These are phyloP conservation scores for Volucella zonaria DNA, from an alignment of 2,888 invertebrate genomes.

Conservation along the genomic window DNA sequence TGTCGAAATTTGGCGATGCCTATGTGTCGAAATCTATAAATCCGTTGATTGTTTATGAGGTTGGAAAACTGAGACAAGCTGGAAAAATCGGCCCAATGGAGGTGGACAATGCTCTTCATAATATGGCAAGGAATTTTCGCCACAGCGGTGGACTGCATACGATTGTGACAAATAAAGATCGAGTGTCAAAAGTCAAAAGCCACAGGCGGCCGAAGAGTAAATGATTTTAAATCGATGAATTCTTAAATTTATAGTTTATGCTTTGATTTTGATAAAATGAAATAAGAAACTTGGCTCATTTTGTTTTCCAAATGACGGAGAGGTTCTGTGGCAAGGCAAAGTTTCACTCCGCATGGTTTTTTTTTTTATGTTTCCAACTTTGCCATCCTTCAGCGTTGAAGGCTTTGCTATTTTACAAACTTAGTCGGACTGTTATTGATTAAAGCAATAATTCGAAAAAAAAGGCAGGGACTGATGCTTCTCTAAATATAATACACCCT, in stretches of 20 bases:
- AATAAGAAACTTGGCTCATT: not conserved
- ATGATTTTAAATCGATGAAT: not conserved
- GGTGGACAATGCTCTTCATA: not conserved
- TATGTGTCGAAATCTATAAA: constrained; percentile 86
- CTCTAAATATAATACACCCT: too few relatives aligned
- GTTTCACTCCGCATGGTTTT: too few relatives aligned
- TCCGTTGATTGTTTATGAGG: constrained; percentile 89
- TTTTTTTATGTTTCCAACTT: too few relatives aligned
- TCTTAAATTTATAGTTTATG: too few relatives aligned
- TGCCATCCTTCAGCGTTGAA: too few relatives aligned
- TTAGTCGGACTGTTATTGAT: too few relatives aligned
- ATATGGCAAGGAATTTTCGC: constrained; percentile 79
- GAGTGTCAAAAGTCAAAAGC: constrained; percentile 82
- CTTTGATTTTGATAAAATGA: too few relatives aligned
- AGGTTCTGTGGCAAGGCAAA: too few relatives aligned
- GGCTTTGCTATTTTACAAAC: too few relatives aligned
- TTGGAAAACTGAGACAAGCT: constrained; percentile 84
- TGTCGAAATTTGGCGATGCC: constrained; percentile 84
- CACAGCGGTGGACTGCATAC: constrained; percentile 92
- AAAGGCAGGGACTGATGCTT: too few relatives aligned
- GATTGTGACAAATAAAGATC: constrained; percentile 87
- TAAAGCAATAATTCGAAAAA: too few relatives aligned
- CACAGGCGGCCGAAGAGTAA: constrained; percentile 1
- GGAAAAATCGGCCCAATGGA: constrained; percentile 76
- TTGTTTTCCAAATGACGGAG: not conserved